A percentile compares a stretch with the other conserved stretches of the same genome.
These are phyloP conservation scores for Ailurus styani DNA, from an alignment of 2,113 vertebrate genomes.

Conservation along the genomic window DNA sequence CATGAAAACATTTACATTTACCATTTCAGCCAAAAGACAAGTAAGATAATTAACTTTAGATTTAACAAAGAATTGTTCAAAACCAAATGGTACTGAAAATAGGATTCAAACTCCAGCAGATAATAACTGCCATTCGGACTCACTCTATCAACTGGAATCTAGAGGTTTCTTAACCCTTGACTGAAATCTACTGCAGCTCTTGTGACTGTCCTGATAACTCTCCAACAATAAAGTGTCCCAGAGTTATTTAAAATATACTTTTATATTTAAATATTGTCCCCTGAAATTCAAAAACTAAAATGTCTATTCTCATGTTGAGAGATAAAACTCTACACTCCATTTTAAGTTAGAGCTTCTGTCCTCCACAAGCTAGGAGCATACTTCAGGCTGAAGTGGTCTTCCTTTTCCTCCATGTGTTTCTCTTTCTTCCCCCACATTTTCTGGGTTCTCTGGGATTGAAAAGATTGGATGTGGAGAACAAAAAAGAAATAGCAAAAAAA, in stretches of 20 bases:
- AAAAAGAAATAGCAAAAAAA: not conserved
- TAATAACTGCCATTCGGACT: not conserved
- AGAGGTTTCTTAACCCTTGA: not conserved
- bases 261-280: too few species aligned
- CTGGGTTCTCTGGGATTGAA: not conserved
- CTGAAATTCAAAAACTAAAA: not conserved
- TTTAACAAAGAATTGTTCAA: slow-evolving; percentile 1
- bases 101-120: not conserved
- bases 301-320: not conserved
- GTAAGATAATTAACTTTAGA: slow-evolving; percentile 5
- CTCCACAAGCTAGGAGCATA: not conserved
- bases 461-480: not conserved
- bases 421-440: not conserved
- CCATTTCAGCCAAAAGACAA: not conserved
- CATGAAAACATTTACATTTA: not conserved
- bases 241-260: not conserved
- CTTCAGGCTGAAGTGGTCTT: not conserved
- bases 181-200: not conserved
- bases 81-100: not conserved
- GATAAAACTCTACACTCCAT: not conserved
- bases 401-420: too few species aligned
- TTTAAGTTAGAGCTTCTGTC: not conserved
- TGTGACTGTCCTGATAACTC: not conserved
- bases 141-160: not conserved
- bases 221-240: not conserved